Base-by-base conservation (phyloP, 2,113 vertebrate species). In the Trematomus loennbergii region DNA sequence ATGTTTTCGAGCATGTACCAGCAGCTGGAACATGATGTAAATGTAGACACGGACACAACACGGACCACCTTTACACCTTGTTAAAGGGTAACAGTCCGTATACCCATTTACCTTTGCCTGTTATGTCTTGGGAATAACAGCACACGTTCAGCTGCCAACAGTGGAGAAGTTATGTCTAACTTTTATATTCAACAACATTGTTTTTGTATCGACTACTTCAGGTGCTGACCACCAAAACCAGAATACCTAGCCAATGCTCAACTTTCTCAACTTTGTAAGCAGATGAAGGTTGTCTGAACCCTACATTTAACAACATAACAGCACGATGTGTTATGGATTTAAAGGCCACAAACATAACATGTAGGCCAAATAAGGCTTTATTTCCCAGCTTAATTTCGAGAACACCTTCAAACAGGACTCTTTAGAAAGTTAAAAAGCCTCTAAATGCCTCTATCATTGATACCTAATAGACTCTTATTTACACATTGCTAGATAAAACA, bases 401-500 rank as follows among this genome's bases (percentile, higher is more conserved):
- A 16, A 22, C 13, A 48, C 22, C 4, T 58, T 57, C 9, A 15
- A 58, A 53, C n/a, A 2, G 13, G 36, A 8, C 40, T 61, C 48
- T 52, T n/a, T 2, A 22, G 57, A 46, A 36, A 20, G 40, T 57
- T 49, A 49, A 18, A 43, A 52, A 12, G 15, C 16, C 20, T 48
- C 54, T 10, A 11, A 45, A n/a, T 29, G 55, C 20, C 48, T 52
- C 46, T 17, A 52, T 0, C 58, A 60, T 13, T 46, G 25, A 43
- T 63, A 12, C 13, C 7, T 40, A 15, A 57, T 18, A 25, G 6
- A 45, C 13, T 18, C 50, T 40, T 57, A 49, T 29, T 29, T 29
- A 29, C 29, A 29, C 29, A 29, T 59, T 54, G 33, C 33, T 72
- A 68, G 49, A 36, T 55, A 22, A 53, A 81, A 67, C 4, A 48